Base-by-base conservation (phyloP, 2,797 vertebrate genomes). In the Yasuhikotakia modesta region DNA sequence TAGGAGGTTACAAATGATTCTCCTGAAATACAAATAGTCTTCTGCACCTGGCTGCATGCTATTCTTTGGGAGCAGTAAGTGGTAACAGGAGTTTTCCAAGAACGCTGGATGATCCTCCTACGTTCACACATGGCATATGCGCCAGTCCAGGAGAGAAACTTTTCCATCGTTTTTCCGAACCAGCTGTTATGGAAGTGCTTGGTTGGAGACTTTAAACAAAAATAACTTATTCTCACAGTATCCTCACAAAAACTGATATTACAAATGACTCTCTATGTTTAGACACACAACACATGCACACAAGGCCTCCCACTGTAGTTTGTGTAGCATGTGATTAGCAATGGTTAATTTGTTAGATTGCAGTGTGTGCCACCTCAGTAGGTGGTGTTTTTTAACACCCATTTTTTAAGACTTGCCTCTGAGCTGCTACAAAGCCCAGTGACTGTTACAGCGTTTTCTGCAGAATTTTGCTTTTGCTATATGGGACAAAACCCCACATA, bases 1-100 rank as follows among this genome's bases (percentile, higher is more conserved):
- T 83, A 63, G 75, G 78, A 73, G 64, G 19, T 64, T 64, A 19
- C 16, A 19, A 30, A 77, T 8, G 52, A 63, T 70, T 70, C 32
- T 24, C 53, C 77, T n/a, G n/a, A n/a, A n/a, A n/a, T n/a, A n/a
- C n/a, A n/a, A n/a, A n/a, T n/a, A 55, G 27, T 78, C 68, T 61
- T 22, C n/a, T 63, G 64, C 46, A 83, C 65, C 70, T 79, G 84
- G 17, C 27, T 70, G 55, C 55, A 55, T 68, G 46, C 2, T 39
- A 22, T 55, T 46, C 10, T 60, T 30, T 66, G 50, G 30, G 48
- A 55, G 39, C 55, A 39, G 39, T 57, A 5, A 39, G 21, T 3
- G 11, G 5, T 61, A 53, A 63, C 76, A 67, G 45, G 22, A 64
- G 7, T 39, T 39, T 32, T 71, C 52, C 76, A 39, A 39, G 39